Evolutionary conservation across 2,888 invertebrate species (phyloP).

Genomic region (Scaptomyza polygonia): DNA sequence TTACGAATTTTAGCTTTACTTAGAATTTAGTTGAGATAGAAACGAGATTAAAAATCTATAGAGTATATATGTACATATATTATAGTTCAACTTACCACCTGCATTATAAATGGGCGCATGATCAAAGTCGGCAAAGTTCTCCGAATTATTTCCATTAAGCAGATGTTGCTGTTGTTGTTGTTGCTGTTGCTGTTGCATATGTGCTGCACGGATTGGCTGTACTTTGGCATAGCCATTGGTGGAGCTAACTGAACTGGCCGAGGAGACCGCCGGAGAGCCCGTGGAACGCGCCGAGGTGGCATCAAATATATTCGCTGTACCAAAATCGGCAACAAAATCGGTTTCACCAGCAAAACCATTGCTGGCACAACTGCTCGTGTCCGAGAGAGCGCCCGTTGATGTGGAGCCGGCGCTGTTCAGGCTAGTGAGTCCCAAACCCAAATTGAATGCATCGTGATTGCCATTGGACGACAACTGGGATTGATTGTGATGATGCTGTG

Average conservation of each 20-base stretch:
- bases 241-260: slow-evolving; percentile 70
- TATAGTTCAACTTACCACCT: slow-evolving; percentile 83
- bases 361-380: slow-evolving; percentile 82
- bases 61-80: neutral
- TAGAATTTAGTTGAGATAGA: too few relatives aligned
- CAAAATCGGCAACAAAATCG: slow-evolving; percentile 89
- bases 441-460: slow-evolving; percentile 61
- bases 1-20: too few relatives aligned
- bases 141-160: slow-evolving; percentile 77
- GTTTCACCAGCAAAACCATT: slow-evolving; percentile 84
- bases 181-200: slow-evolving; percentile 59
- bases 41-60: neutral
- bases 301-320: slow-evolving; percentile 89
- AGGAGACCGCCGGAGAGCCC: slow-evolving; percentile 74
- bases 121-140: slow-evolving; percentile 90
- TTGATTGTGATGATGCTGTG: slow-evolving; percentile 69
- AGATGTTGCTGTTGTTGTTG: slow-evolving; percentile 39
- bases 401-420: slow-evolving; percentile 80
- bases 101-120: slow-evolving; percentile 89
- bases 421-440: slow-evolving; percentile 63
- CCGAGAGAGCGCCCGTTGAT: slow-evolving; percentile 80
- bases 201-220: slow-evolving; percentile 77
- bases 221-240: slow-evolving; percentile 83
- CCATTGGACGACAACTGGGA: slow-evolving; percentile 43
- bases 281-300: slow-evolving; percentile 84